Evolutionary conservation across 1,140 invertebrate species (phyloP), one percentile per base, ranked within the genome.

Genomic region (Drosophila arizonae): DNA sequence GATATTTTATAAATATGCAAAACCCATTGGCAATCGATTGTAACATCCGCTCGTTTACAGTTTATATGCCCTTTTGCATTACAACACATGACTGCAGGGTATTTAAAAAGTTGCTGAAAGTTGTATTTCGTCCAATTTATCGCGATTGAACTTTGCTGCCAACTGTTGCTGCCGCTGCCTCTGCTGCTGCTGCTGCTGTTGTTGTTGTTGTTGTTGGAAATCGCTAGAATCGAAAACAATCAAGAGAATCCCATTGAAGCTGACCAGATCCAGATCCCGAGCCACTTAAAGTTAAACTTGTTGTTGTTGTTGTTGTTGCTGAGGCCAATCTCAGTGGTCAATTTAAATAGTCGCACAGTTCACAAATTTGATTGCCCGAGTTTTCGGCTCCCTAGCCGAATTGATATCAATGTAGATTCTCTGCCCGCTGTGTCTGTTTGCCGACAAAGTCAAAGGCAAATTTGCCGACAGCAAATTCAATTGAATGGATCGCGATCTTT

Each of bases 131-230:
- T 56, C 65, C 61, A 63, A 54, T 60, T 72, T 79, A 86, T 86
- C 82, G 79, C 79, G 79, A 86, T 88, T 87, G 84, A 86, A 86
- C 82, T 87, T 81, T 87, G 82, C 71, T 81, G 81, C 81, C 78
- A 81, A 78, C 68, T 66, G 52, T 24, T 66, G 80, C 58, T 66
- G 73, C 56, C 41, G 78, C 30, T 69, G 17, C 30, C 6, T 57
- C 51, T 54, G 67, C 41, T 21, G 52, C 43, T 69, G 66, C 52
- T 45, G 65, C 45, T 61, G 43, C 50, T 73, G 21, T 1, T 24
- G 21, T 24, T 24, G 21, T 21, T 21, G 21, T 21, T 21, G 21
- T 24, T 24, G 21, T 24, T 24, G 48, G 58, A 66, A 71, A 86
- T 87, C 82, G 76, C 76, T 81, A 76, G 65, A 74, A 84, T 85